These are phyloP conservation scores for Porites cylindrica DNA, from an alignment of 92 coral and sea anemone genomes.

Conservation along the genomic window DNA sequence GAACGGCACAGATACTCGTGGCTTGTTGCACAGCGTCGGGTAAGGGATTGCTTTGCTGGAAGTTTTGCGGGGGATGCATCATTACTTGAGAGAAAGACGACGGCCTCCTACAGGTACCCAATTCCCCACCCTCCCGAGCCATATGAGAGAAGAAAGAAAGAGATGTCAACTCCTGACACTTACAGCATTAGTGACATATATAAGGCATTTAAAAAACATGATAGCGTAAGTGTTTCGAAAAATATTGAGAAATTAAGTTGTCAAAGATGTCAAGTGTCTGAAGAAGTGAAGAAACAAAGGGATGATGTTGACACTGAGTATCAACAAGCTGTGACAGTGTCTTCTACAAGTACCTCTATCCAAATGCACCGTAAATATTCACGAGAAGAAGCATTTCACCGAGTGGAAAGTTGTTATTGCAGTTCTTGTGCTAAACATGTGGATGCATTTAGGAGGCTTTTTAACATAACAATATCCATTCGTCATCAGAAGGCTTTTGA, in stretches of 20 bases:
- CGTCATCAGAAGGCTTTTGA: neutral
- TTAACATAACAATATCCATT: too few relatives aligned
- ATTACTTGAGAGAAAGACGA: neutral
- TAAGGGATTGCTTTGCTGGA: conserved; percentile 33
- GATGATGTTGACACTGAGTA: neutral
- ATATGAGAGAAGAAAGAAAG: too few relatives aligned
- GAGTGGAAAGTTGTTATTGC: neutral
- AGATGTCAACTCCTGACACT: neutral
- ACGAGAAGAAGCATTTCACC: neutral
- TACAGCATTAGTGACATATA: neutral
- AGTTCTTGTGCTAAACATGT: neutral
- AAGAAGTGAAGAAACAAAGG: neutral
- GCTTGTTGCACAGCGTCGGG: conserved; percentile 35
- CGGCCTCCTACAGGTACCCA: too few relatives aligned
- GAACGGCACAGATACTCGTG: neutral
- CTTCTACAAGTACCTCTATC: neutral
- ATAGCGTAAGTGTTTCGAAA: neutral
- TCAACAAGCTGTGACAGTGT: neutral
- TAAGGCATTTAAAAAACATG: neutral
- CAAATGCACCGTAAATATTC: neutral
- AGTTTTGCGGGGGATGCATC: neutral
- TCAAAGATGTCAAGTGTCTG: neutral
- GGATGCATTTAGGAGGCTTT: too few relatives aligned
- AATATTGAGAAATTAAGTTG: neutral
- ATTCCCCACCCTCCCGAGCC: too few relatives aligned